Evolutionary conservation across 2,113 vertebrate species (phyloP).

Genomic region (Azemiops feae): DNA sequence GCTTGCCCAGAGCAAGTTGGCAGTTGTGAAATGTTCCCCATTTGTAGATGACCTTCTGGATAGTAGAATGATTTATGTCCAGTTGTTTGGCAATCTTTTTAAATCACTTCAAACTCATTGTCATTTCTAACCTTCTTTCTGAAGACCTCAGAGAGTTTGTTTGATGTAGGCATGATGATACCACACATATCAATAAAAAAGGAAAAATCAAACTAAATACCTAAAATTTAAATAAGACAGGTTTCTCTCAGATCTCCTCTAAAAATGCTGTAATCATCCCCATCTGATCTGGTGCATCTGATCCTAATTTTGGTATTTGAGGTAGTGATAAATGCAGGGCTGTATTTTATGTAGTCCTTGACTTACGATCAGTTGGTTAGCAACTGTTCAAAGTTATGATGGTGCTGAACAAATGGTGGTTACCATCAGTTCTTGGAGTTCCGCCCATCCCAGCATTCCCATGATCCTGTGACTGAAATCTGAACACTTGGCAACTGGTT

Average conservation of each 20-base stretch:
- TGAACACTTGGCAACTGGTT: background rate
- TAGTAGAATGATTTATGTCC: background rate
- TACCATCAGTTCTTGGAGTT: background rate
- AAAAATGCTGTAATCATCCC: background rate
- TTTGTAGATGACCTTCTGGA: background rate
- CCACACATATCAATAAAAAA: background rate
- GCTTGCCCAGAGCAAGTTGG: background rate
- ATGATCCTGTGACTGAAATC: background rate
- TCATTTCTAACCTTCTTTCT: background rate
- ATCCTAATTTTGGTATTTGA: background rate
- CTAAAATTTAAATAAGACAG: background rate
- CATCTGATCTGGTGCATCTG: background rate
- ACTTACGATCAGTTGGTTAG: background rate
- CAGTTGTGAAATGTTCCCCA: background rate
- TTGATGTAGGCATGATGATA: background rate
- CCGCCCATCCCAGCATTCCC: background rate
- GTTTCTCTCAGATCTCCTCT: background rate
- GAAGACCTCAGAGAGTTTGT: background rate
- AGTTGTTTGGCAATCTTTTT: background rate
- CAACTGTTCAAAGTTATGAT: background rate
- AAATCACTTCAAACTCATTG: background rate
- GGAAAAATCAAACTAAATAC: background rate
- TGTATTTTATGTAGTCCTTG: background rate
- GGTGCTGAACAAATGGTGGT: background rate
- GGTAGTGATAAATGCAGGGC: background rate